phyloP scores from a whole-genome alignment of 2,888 invertebrate species.

The Empis livida region DNA sequence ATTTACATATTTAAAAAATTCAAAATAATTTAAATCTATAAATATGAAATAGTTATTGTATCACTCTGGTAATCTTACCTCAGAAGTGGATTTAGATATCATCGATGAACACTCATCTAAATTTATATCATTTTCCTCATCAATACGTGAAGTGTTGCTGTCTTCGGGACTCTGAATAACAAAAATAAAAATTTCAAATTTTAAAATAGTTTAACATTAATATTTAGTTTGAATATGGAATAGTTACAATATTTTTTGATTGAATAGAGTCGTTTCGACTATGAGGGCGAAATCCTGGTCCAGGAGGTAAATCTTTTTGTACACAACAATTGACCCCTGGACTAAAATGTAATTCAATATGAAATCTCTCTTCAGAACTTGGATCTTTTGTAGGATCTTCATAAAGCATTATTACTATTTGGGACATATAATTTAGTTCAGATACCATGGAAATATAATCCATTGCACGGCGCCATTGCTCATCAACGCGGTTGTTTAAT shows the following conservation, averaged over 20 bases:
- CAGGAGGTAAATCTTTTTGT: conserved; percentile 84
- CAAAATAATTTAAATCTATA: neutral
- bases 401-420: conserved; percentile 96
- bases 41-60: too few relatives aligned
- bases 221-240: too few relatives aligned
- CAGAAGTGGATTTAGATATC: conserved; percentile 14
- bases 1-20: neutral
- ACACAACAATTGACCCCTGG: conserved; percentile 96
- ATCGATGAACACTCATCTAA: conserved; percentile 20
- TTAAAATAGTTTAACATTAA: too few relatives aligned
- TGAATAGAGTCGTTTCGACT: conserved; percentile 71
- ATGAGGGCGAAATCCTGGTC: conserved; percentile 86
- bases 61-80: conserved; percentile 19
- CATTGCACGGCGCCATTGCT: conserved; percentile 98
- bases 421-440: conserved; percentile 98
- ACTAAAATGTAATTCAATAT: conserved; percentile 97
- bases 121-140: conserved; percentile 52
- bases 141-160: conserved; percentile 52
- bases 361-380: conserved; percentile 84
- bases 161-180: conserved; percentile 46
- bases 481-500: conserved; percentile 75
- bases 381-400: conserved; percentile 97
- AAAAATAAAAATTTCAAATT: neutral
- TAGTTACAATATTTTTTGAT: conserved; percentile 46
- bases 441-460: conserved; percentile 96